Percentiles rank a stretch among this genome's conserved stretches.
These are phyloP conservation scores for Stenodera caucasica DNA, from an alignment of 2,888 invertebrate genomes.

Conservation along the genomic window DNA sequence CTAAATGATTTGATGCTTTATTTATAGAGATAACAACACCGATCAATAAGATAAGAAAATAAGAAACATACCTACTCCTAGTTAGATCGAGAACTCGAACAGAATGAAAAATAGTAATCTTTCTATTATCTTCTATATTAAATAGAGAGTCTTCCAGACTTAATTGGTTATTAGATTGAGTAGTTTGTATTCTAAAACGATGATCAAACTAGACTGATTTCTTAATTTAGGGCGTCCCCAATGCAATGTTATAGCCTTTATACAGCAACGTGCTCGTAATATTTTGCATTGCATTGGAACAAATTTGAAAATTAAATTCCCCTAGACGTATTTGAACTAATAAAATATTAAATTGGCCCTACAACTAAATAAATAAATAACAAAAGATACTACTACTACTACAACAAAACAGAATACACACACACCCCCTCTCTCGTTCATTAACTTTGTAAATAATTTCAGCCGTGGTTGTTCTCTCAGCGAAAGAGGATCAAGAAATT, in stretches of 20 bases:
- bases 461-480: constrained; percentile 7
- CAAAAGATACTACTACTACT: no score
- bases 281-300: no score
- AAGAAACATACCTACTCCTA: not conserved
- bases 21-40: not conserved
- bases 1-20: constrained; percentile 3
- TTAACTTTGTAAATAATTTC: constrained; percentile 29
- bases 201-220: not conserved
- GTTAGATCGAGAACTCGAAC: not conserved
- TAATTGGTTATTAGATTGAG: constrained; percentile 14
- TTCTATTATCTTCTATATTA: constrained; percentile 3
- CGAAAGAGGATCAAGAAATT: no score
- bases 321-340: not conserved
- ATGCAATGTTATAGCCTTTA: no score
- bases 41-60: constrained; percentile 1
- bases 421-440: constrained; percentile 16
- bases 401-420: no score
- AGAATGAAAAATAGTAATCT: constrained; percentile 3
- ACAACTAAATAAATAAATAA: no score
- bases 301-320: no score
- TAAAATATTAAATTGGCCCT: not conserved
- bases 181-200: not conserved
- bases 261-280: no score
- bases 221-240: not conserved
- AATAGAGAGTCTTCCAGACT: not conserved